phyloP scores from a whole-genome alignment of 2,888 invertebrate genomes.

The Halocaridina rubra region DNA sequence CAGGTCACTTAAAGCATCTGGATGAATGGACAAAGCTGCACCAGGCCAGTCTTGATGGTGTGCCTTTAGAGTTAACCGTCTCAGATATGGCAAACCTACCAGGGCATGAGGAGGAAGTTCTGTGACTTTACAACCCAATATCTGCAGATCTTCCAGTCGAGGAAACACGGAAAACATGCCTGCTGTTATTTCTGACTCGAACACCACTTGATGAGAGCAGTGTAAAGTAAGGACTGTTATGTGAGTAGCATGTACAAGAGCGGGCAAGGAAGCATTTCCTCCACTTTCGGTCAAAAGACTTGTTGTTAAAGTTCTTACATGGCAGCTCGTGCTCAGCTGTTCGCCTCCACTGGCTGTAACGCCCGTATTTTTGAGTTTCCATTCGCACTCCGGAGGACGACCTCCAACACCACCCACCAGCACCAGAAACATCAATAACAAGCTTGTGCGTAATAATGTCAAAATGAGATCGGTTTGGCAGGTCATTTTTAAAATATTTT shows the following conservation, averaged over 20 bases:
- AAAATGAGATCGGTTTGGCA: not conserved
- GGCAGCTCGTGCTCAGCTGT: slow-evolving; percentile 47
- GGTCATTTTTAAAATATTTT: not conserved
- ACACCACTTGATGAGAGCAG: slow-evolving; percentile 57
- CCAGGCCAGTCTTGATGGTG: slow-evolving; percentile 63
- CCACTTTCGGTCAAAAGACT: slow-evolving; percentile 39
- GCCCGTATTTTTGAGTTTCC: slow-evolving; percentile 46
- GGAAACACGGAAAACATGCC: slow-evolving; percentile 57
- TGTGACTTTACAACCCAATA: slow-evolving; percentile 57
- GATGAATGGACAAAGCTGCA: slow-evolving; percentile 42
- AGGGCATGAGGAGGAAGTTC: slow-evolving; percentile 48
- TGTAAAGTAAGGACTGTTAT: slow-evolving; percentile 54
- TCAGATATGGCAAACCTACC: slow-evolving; percentile 48
- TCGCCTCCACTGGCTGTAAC: slow-evolving; percentile 54
- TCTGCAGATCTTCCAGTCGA: slow-evolving; percentile 50
- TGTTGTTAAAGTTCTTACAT: slow-evolving; percentile 49
- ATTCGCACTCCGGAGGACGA: slow-evolving; percentile 52
- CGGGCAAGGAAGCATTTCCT: slow-evolving; percentile 45
- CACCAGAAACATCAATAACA: slow-evolving; percentile 24
- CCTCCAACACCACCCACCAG: slow-evolving; percentile 34
- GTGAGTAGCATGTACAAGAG: slow-evolving; percentile 42
- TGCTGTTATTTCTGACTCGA: slow-evolving; percentile 52
- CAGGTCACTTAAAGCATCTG: slow-evolving; percentile 44
- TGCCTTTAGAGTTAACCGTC: slow-evolving; percentile 49
- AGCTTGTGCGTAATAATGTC: not conserved